phyloP scores from a whole-genome alignment of 2,113 vertebrate species.

The Tursiops truncatus region DNA sequence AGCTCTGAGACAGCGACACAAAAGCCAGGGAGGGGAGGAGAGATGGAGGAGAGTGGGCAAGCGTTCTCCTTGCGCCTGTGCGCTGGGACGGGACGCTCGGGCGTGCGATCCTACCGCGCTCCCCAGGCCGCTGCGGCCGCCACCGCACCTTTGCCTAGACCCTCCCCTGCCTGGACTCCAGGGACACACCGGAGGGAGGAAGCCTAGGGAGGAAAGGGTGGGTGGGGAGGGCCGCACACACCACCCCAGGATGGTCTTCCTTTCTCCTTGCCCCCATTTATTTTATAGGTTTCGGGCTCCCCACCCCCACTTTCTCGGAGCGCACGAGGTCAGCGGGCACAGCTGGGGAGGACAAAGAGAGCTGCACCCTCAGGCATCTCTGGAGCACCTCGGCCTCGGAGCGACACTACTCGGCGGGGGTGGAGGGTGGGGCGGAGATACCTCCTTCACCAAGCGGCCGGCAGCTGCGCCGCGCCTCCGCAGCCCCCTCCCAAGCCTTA shows the following conservation, averaged over 20 bases:
- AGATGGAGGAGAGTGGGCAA: background rate
- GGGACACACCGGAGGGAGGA: background rate
- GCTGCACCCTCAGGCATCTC: constrained; percentile 15
- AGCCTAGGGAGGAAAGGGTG: background rate
- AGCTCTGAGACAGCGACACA: constrained; percentile 75
- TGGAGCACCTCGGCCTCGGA: background rate
- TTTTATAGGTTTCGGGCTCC: background rate
- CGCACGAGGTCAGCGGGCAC: background rate
- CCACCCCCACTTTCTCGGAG: background rate
- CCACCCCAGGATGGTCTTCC: background rate
- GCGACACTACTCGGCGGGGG: background rate
- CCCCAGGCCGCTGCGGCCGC: fast-evolving
- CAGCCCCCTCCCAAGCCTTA: constrained; percentile 10
- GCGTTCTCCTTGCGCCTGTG: background rate
- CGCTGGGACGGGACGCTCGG: fast-evolving
- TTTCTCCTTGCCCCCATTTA: constrained; percentile 31
- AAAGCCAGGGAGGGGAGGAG: constrained; percentile 47
- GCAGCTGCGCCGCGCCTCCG: background rate
- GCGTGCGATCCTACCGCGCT: fast-evolving
- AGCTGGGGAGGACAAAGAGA: constrained; percentile 57
- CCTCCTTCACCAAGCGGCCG: background rate
- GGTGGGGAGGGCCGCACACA: background rate
- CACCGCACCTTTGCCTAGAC: background rate
- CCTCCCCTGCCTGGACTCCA: constrained; percentile 2
- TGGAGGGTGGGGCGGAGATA: background rate